Percentiles rank a stretch among this genome's conserved stretches.
These are phyloP conservation scores for Glaucidium brasilianum DNA, from an alignment of 2,113 vertebrate genomes.

Conservation along the genomic window DNA sequence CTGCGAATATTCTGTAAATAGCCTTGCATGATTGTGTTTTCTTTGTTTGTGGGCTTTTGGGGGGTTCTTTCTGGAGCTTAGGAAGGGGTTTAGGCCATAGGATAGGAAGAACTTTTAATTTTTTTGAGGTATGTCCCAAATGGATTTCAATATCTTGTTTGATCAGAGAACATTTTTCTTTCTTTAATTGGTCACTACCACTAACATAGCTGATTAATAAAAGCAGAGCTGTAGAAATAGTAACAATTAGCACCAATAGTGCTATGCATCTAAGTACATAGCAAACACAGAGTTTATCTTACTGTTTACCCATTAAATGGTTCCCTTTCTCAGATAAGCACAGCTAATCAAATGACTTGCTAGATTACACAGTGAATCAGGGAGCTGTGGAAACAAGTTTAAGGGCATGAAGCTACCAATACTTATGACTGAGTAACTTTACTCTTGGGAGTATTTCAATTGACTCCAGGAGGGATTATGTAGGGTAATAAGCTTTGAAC, in stretches of 20 bases:
- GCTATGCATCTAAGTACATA: not conserved
- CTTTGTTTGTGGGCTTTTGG: no score
- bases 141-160: not conserved
- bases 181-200: not conserved
- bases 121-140: not conserved
- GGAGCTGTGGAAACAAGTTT: slow-evolving; percentile 15
- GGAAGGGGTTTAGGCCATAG: not conserved
- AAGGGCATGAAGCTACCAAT: slow-evolving; percentile 11
- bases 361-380: not conserved
- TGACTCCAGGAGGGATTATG: slow-evolving; percentile 8
- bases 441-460: slow-evolving; percentile 26
- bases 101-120: not conserved
- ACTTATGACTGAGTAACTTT: slow-evolving; percentile 5
- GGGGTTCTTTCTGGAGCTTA: not conserved
- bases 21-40: not conserved
- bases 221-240: not conserved
- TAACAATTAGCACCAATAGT: not conserved
- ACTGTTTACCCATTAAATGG: not conserved
- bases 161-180: not conserved
- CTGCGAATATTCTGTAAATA: not conserved
- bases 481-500: slow-evolving; percentile 43
- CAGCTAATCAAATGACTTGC: not conserved
- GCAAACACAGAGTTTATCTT: not conserved
- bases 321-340: not conserved
- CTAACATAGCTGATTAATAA: not conserved